These are phyloP conservation scores for Harpalus rufipes DNA, from an alignment of 2,888 invertebrate genomes.

Conservation along the genomic window DNA sequence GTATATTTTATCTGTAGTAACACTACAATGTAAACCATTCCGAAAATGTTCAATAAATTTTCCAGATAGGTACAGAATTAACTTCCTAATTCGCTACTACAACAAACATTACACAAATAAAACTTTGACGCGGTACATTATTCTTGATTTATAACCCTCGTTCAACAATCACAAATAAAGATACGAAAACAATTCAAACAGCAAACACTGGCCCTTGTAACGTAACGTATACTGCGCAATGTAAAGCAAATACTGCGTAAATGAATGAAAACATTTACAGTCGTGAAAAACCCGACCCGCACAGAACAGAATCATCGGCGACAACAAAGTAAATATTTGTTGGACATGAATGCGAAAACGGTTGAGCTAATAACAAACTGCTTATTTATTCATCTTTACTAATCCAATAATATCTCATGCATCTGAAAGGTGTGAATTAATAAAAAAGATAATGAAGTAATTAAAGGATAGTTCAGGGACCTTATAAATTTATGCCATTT, in stretches of 20 bases:
- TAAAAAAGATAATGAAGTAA: background rate
- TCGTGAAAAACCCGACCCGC: slow-evolving; percentile 4
- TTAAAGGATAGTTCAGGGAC: no score
- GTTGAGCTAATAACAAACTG: background rate
- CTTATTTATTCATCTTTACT: slow-evolving; percentile 22
- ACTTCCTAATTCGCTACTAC: slow-evolving; percentile 13
- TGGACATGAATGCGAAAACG: slow-evolving; percentile 17
- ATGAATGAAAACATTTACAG: slow-evolving; percentile 28
- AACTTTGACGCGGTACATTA: slow-evolving; percentile 30
- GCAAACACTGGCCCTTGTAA: slow-evolving; percentile 12
- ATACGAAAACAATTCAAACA: slow-evolving; percentile 28
- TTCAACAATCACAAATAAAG: slow-evolving; percentile 21
- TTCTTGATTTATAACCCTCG: slow-evolving; percentile 14
- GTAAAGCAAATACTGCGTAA: slow-evolving; percentile 27
- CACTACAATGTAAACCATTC: background rate
- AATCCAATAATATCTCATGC: background rate
- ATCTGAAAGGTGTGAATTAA: background rate
- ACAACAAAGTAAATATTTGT: slow-evolving; percentile 45
- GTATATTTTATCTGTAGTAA: background rate
- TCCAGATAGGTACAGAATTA: slow-evolving; percentile 1
- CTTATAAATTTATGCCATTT: no score
- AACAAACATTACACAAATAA: slow-evolving; percentile 38
- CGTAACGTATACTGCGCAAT: slow-evolving; percentile 26
- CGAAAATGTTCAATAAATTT: slow-evolving; percentile 18
- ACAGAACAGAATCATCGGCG: background rate